phyloP scores from a whole-genome alignment of 30 jellyfish, hydroid and myxozoan species.

The Catostylus mosaicus region DNA sequence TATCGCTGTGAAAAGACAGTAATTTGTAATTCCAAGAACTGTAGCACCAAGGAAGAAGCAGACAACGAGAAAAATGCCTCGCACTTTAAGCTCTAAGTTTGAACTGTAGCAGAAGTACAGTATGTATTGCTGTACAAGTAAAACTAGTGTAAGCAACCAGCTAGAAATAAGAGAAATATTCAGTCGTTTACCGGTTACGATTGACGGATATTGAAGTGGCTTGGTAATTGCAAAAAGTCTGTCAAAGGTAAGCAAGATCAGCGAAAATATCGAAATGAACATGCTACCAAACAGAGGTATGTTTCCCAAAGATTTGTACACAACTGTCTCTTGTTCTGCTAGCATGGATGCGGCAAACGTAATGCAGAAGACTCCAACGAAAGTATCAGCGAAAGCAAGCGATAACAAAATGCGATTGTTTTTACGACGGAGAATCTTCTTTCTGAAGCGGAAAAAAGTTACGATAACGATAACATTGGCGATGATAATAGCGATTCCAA shows the following conservation, averaged over 20 bases:
- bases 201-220: constrained; percentile 26
- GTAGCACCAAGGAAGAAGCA: constrained; percentile 30
- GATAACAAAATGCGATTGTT: constrained; percentile 36
- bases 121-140: constrained; percentile 36
- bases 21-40: constrained; percentile 29
- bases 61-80: constrained; percentile 24
- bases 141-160: constrained; percentile 33
- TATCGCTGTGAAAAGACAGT: constrained; percentile 18
- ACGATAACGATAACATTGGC: constrained; percentile 11
- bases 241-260: constrained; percentile 46
- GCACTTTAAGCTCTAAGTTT: constrained; percentile 11
- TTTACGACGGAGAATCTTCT: constrained; percentile 12
- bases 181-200: constrained; percentile 23
- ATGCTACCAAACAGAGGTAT: constrained; percentile 68
- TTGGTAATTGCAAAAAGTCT: constrained; percentile 33
- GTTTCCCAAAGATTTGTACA: constrained; percentile 22
- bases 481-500: neutral
- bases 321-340: neutral
- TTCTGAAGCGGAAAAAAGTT: neutral
- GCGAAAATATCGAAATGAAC: constrained; percentile 59
- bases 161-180: neutral
- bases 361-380: constrained; percentile 38
- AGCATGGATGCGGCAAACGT: constrained; percentile 23
- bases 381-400: constrained; percentile 33
- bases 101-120: neutral